phyloP scores from a whole-genome alignment of 1,140 invertebrate genomes.

The Schmidtea mediterranea region DNA sequence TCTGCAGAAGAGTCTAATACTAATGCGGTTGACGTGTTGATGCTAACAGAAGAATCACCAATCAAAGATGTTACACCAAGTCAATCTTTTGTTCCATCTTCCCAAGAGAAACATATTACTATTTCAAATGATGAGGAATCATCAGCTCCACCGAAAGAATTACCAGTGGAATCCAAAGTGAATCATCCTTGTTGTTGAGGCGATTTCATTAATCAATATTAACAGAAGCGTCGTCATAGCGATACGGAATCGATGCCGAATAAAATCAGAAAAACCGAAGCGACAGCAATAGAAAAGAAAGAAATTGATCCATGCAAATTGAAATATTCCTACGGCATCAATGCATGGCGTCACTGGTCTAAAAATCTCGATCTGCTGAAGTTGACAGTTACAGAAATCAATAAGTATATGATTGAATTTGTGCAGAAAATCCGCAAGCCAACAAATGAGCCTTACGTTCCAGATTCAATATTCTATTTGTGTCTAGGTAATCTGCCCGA shows the following conservation, averaged over 20 bases:
- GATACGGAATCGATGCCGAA: background rate
- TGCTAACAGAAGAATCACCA: no score
- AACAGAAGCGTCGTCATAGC: background rate
- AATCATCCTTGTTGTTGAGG: background rate
- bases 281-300: background rate
- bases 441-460: constrained; percentile 6
- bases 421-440: constrained; percentile 8
- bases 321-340: constrained; percentile 9
- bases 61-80: no score
- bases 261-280: background rate
- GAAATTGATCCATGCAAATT: background rate
- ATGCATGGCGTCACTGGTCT: constrained; percentile 8
- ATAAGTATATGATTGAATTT: constrained; percentile 5
- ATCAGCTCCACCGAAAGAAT: no score
- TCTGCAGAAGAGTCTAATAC: no score
- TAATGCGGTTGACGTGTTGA: no score
- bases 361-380: constrained; percentile 1
- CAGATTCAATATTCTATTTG: constrained; percentile 9
- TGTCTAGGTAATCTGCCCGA: constrained; percentile 7
- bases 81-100: no score
- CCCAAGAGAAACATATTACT: no score
- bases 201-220: background rate
- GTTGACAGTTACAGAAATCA: background rate
- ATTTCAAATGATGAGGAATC: no score
- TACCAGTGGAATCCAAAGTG: constrained; percentile 4